phyloP scores from a whole-genome alignment of 1,140 invertebrate species.

The Rhizoglyphus robini region DNA sequence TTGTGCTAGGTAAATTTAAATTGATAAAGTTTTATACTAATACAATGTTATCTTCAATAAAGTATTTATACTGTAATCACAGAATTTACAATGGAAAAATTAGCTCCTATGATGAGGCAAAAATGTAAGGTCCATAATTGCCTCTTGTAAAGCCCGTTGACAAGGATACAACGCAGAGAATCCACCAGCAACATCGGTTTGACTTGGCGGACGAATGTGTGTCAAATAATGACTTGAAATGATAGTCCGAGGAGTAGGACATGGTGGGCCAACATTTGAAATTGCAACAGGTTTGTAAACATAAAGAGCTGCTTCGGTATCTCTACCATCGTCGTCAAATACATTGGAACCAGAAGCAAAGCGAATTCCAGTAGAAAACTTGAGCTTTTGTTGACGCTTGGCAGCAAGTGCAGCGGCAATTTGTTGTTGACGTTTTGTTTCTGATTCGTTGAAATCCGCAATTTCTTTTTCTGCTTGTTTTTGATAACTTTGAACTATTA shows the following conservation, averaged over 20 bases:
- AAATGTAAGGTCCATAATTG: conserved; percentile 63
- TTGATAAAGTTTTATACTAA: background rate
- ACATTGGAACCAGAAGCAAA: conserved; percentile 24
- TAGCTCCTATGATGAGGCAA: background rate
- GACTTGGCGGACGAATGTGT: conserved; percentile 55
- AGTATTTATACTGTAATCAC: background rate
- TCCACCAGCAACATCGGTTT: conserved; percentile 69
- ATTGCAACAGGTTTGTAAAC: conserved; percentile 47
- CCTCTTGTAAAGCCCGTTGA: conserved; percentile 73
- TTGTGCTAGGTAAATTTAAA: background rate
- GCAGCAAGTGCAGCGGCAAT: conserved; percentile 21
- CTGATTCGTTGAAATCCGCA: conserved; percentile 42
- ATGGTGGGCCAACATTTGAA: conserved; percentile 51
- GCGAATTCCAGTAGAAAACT: conserved; percentile 34
- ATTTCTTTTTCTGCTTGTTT: background rate
- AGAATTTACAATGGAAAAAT: background rate
- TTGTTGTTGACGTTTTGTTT: conserved; percentile 47
- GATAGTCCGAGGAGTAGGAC: conserved; percentile 51
- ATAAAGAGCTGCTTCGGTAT: conserved; percentile 55
- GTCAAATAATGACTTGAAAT: conserved; percentile 52
- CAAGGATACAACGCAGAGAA: conserved; percentile 68
- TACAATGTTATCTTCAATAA: background rate
- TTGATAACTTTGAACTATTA: conserved; percentile 67
- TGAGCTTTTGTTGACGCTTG: background rate
- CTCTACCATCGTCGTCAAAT: conserved; percentile 30